Evolutionary conservation across 1,140 invertebrate species (phyloP).

Genomic region (Chrysoperla carnea): DNA sequence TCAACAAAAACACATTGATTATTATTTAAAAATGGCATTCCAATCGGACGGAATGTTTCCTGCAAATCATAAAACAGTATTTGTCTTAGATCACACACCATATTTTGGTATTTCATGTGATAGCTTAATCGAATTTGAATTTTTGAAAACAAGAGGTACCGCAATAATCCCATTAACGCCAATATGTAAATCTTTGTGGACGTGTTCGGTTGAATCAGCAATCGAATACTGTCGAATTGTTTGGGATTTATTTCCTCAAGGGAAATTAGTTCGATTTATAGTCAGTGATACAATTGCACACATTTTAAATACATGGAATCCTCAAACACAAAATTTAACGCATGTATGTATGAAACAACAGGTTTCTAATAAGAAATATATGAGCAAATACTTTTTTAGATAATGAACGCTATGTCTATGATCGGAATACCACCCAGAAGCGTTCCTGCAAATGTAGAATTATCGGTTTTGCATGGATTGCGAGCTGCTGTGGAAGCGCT

Average conservation of each 20-base stretch:
- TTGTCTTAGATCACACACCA: conserved; percentile 83
- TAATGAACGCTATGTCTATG: conserved; percentile 51
- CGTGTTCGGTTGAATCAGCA: conserved; percentile 81
- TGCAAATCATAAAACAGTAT: conserved; percentile 82
- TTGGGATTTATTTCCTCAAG: conserved; percentile 84
- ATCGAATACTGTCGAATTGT: conserved; percentile 91
- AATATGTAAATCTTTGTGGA: conserved; percentile 85
- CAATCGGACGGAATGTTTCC: conserved; percentile 27
- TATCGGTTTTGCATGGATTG: conserved; percentile 65
- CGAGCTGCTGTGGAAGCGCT: conserved; percentile 73
- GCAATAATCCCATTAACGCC: conserved; percentile 57
- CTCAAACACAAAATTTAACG: conserved; percentile 62
- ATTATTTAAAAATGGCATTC: background rate
- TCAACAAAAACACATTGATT: background rate
- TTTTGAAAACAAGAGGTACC: conserved; percentile 47
- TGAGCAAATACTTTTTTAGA: conserved; percentile 20
- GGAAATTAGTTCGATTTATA: conserved; percentile 75
- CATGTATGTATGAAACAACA: conserved; percentile 35
- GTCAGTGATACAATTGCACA: conserved; percentile 64
- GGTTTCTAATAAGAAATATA: conserved; percentile 4
- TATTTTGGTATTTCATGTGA: conserved; percentile 78
- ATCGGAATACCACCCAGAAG: conserved; percentile 45
- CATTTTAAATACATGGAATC: conserved; percentile 64
- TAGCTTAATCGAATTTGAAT: conserved; percentile 75
- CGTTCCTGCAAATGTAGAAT: conserved; percentile 33